phyloP scores from a whole-genome alignment of 2,888 invertebrate genomes.

The Ecdyonurus torrentis region DNA sequence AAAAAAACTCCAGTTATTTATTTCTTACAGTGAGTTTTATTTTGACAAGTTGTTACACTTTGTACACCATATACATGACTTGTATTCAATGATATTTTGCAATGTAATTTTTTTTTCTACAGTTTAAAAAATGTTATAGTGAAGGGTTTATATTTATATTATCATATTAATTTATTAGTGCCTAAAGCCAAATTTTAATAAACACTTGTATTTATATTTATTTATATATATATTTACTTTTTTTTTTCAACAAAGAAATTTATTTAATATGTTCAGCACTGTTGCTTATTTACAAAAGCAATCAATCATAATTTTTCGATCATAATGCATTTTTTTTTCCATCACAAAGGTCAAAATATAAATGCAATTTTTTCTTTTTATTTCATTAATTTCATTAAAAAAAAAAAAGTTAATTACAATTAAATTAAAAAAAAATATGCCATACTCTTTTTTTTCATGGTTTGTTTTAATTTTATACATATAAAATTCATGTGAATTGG shows the following conservation, averaged over 20 bases:
- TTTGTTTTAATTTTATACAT: background rate
- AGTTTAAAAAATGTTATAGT: background rate
- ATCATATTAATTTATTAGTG: background rate
- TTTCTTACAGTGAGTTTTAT: background rate
- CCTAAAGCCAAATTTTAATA: background rate
- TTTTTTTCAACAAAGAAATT: background rate
- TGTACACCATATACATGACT: conserved; percentile 11
- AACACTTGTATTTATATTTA: background rate
- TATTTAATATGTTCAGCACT: background rate
- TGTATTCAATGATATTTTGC: conserved; percentile 1
- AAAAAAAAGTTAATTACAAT: background rate
- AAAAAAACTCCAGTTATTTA: no score
- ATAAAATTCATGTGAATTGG: background rate
- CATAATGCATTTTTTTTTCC: background rate
- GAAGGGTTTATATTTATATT: background rate
- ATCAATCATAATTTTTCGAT: background rate
- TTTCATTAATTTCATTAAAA: background rate
- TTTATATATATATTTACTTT: background rate
- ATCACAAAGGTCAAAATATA: background rate
- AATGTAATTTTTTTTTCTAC: background rate
- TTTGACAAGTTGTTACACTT: conserved; percentile 10
- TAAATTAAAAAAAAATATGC: background rate
- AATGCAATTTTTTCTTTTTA: background rate
- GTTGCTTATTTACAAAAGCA: background rate
- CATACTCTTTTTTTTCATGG: no score